phyloP scores from a whole-genome alignment of 2,113 vertebrate species.

The Cyprinodon variegatus region DNA sequence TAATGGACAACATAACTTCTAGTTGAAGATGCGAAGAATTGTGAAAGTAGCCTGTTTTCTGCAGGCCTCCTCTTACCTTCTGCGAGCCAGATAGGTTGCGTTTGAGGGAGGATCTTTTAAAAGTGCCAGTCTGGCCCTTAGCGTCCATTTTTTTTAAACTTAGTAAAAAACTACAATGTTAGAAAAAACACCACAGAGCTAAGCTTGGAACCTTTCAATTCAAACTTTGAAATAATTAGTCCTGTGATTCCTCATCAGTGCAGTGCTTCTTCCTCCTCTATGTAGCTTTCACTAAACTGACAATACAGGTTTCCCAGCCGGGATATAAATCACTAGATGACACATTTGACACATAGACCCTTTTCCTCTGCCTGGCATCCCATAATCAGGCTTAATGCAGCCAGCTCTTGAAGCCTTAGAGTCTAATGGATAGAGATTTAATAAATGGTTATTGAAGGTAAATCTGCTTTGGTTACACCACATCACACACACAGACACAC shows the following conservation, averaged over 20 bases:
- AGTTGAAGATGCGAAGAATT: neutral
- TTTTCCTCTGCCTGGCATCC: slow-evolving; percentile 80
- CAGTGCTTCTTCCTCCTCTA: slow-evolving; percentile 41
- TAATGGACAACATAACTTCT: neutral
- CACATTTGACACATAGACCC: slow-evolving; percentile 76
- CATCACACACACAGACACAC: slow-evolving; percentile 79
- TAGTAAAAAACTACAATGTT: slow-evolving; percentile 11
- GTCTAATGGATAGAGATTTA: slow-evolving; percentile 96
- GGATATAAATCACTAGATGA: slow-evolving; percentile 80
- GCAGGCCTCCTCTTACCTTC: slow-evolving; percentile 84
- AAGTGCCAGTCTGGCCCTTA: slow-evolving; percentile 72
- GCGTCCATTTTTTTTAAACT: slow-evolving; percentile 58
- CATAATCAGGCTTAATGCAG: slow-evolving; percentile 96
- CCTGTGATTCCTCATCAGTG: slow-evolving; percentile 25
- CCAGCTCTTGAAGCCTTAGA: slow-evolving; percentile 83
- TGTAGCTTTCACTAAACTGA: slow-evolving; percentile 64
- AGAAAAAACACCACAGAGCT: slow-evolving; percentile 10
- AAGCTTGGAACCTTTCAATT: slow-evolving; percentile 5
- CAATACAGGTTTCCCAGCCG: slow-evolving; percentile 65
- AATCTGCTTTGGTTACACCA: slow-evolving; percentile 92
- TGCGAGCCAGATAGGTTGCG: slow-evolving; percentile 90
- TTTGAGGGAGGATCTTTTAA: slow-evolving; percentile 89
- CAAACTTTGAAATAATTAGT: slow-evolving; percentile 1
- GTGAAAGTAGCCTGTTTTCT: neutral
- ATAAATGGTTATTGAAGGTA: slow-evolving; percentile 98